A percentile compares a stretch with the other conserved stretches of the same genome.
phyloP scores from a whole-genome alignment of 2,888 invertebrate genomes.

The Tillus elongatus region DNA sequence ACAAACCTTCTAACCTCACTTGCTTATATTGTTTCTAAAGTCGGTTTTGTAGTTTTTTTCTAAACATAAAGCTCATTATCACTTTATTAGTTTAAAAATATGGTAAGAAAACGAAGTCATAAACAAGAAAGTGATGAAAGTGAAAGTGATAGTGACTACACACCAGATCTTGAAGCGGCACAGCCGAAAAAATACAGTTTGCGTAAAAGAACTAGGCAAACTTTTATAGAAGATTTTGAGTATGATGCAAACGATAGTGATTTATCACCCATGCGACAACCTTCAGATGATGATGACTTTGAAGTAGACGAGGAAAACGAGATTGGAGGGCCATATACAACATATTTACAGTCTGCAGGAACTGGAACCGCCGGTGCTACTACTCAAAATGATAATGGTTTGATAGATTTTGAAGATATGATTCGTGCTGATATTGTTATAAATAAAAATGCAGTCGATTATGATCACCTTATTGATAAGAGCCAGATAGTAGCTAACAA shows the following conservation, averaged over 20 bases:
- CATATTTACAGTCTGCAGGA: too few relatives aligned
- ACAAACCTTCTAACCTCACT: neutral
- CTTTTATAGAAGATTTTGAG: conserved; percentile 39
- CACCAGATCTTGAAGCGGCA: conserved; percentile 16
- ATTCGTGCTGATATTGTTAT: conserved; percentile 33
- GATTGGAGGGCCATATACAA: too few relatives aligned
- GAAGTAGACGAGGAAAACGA: conserved; percentile 16
- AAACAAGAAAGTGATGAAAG: conserved; percentile 24
- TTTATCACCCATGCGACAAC: too few relatives aligned
- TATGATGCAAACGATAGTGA: too few relatives aligned
- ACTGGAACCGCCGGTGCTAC: too few relatives aligned
- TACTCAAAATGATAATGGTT: conserved; percentile 20
- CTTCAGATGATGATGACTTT: conserved; percentile 29
- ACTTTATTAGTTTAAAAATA: conserved; percentile 19
- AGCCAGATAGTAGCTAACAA: conserved; percentile 26
- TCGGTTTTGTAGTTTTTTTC: too few relatives aligned
- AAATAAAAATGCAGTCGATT: conserved; percentile 30
- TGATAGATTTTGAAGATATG: conserved; percentile 34
- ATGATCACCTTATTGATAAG: conserved; percentile 30
- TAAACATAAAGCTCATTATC: neutral
- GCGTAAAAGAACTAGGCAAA: conserved; percentile 26
- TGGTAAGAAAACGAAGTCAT: conserved; percentile 30
- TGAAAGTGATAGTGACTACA: conserved; percentile 37
- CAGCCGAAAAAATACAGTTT: conserved; percentile 31
- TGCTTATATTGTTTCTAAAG: too few relatives aligned